Base-by-base conservation (phyloP, 35 echinoderm and acorn worm genomes). In the Acanthaster planci region DNA sequence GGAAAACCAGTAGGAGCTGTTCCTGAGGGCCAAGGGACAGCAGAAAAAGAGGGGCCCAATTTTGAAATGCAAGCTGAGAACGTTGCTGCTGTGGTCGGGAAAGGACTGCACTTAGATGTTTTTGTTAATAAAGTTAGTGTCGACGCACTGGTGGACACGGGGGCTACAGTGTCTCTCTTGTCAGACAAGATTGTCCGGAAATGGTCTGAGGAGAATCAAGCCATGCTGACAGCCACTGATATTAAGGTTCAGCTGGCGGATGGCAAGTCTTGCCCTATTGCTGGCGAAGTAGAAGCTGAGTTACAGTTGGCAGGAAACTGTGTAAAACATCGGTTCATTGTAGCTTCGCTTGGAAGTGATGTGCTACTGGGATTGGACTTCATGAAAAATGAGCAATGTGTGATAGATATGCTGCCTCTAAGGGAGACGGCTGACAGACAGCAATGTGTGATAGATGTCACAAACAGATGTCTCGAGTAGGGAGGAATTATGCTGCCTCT, bases 331-430 rank as follows among this genome's bases (percentile, higher is more conserved):
- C 52, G 19, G 52, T 54, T 54, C 19, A 19, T 54, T 9, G 78
- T 80, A 2, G 78, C 78, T 51, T 12, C 19, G 7, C 16, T 80
- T 6, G 50, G 29, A 18, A 51, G 50, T 51, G 78, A 80, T 9
- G 40, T 44, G 29, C n/a, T 51, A 51, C 29, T 80, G 14, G 78
- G 78, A 51, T 44, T 80, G 40, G 78, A 80, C 36, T 80, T 80
- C 29, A 80, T 80, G 78, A 22, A 12, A 4, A 17, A 29, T 7
- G 29, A 38, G 6, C 23, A 37, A 19, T 80, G 78, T 51, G 40
- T 80, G 39, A 80, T 80, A 51, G 42, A 80, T 30, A 44, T 80
- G 39, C 37, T 80, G 78, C 78, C 39, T 44, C 21, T 38, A 44
- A 17, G 50, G 39, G n/a, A 19, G 36, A 30, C n/a, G n/a, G n/a